Base-by-base conservation (phyloP, 2,113 vertebrate species). In the Gopherus flavomarginatus region DNA sequence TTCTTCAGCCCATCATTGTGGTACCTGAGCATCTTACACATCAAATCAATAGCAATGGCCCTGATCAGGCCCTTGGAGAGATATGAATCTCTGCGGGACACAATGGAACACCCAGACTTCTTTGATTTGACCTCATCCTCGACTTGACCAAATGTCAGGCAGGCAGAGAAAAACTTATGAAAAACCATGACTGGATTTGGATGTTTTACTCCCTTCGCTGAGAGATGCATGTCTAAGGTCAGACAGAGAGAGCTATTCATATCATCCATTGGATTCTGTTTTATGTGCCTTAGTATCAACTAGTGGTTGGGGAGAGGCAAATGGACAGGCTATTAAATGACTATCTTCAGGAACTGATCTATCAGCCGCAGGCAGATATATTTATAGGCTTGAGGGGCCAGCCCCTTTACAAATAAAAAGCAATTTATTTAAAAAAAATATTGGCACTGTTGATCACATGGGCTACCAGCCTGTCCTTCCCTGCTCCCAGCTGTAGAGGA, bases 141-240 rank as follows among this genome's bases (percentile, higher is more conserved):
- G 24, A 24, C 42, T 17, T 17, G 44, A 14, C 47, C 83, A 86
- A 69, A 79, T 17, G 9, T 47, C 75, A 92, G 52, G 38, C 59
- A 85, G n/a, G 13, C 77, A 86, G 50, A 75, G 69, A 42, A 38
- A 31, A 38, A 75, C 10, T 11, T 42, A 8, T 19, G n/a, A 16
- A 93, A 26, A 57, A 11, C 7, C 24, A 42, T 26, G 44, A 42
- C 62, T 8, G 44, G 22, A 26, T 87, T 93, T 85, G 21, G 7
- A 1, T 1, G 31, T 87, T 93, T 93, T 4, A 1, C 27, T 90
- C 35, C 57, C 7, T 85, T n/a, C 42, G 29, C 3, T 69, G 0
- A 1, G 14, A 38, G 17, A 57, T 4, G 31, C 2, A 24, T 13
- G 5, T 19, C 72, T 0, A 1, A 24, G 10, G 0, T 22, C 1